A percentile compares a stretch with the other conserved stretches of the same genome.
phyloP scores from a whole-genome alignment of 2,888 invertebrate genomes.

The Watsonalla binaria region DNA sequence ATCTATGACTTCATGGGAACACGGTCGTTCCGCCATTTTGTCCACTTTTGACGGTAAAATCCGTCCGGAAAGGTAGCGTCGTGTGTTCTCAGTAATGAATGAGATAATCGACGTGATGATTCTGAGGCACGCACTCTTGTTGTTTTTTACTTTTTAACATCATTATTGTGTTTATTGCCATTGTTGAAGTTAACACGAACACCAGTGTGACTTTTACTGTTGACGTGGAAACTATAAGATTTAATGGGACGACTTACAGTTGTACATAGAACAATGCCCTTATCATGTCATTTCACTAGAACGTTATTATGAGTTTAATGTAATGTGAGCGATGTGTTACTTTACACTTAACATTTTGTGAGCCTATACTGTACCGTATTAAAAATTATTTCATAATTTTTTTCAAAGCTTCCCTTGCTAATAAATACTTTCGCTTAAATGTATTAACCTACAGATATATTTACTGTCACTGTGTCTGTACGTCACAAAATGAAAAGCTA shows the following conservation, averaged over 20 bases:
- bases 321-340: background rate
- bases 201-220: constrained; percentile 45
- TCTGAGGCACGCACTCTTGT: constrained; percentile 48
- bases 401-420: too few species aligned
- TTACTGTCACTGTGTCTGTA: too few species aligned
- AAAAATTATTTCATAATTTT: too few species aligned
- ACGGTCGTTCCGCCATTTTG: constrained; percentile 55
- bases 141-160: constrained; percentile 43
- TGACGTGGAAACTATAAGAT: constrained; percentile 40
- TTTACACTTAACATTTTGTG: too few species aligned
- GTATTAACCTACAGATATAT: too few species aligned
- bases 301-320: background rate
- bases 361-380: too few species aligned
- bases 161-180: constrained; percentile 55
- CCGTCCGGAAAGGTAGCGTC: constrained; percentile 38
- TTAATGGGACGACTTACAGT: constrained; percentile 23
- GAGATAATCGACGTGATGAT: constrained; percentile 38
- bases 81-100: constrained; percentile 67
- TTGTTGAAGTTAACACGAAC: constrained; percentile 54
- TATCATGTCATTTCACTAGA: background rate
- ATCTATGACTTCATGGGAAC: constrained; percentile 74
- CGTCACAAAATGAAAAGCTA: too few species aligned
- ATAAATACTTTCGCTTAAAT: too few species aligned
- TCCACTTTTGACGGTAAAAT: constrained; percentile 55
- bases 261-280: background rate